Percentiles rank a stretch among this genome's conserved stretches.
Evolutionary conservation across 2,113 vertebrate species (phyloP).

Genomic region (Forbesichthys papilliferus): DNA sequence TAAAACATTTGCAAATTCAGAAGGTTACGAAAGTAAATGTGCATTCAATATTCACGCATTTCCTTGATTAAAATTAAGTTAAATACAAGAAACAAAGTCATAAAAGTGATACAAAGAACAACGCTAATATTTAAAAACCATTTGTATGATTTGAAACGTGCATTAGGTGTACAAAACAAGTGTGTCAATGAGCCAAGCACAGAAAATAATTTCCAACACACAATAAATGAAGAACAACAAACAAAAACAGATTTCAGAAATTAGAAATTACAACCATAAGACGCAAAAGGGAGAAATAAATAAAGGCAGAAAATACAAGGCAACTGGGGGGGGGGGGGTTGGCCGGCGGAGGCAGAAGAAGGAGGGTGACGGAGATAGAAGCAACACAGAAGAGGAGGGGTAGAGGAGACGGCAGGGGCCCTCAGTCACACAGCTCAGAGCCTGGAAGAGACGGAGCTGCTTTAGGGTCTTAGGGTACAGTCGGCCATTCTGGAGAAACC

Average conservation of each 20-base stretch:
- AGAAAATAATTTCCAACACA: slow-evolving; percentile 5
- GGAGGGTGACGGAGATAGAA: slow-evolving; percentile 18
- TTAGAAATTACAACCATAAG: neutral
- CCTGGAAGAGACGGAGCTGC: slow-evolving; percentile 54
- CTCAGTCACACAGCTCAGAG: slow-evolving; percentile 56
- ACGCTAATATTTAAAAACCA: too few relatives aligned
- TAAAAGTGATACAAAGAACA: too few relatives aligned
- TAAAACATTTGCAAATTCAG: neutral
- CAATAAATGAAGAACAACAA: neutral
- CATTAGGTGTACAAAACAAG: neutral
- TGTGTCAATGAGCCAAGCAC: neutral
- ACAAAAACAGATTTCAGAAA: slow-evolving; percentile 5
- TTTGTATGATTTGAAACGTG: neutral
- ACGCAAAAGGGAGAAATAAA: neutral
- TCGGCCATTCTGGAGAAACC: too few relatives aligned
- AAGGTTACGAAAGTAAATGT: neutral
- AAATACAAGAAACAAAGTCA: neutral
- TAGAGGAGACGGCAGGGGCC: slow-evolving; percentile 43
- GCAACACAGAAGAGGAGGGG: slow-evolving; percentile 30
- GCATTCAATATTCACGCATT: neutral
- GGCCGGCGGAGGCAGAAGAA: slow-evolving; percentile 29
- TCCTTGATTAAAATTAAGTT: neutral
- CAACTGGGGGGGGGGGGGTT: slow-evolving; percentile 32
- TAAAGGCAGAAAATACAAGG: neutral
- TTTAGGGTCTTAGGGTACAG: slow-evolving; percentile 12